phyloP scores from a whole-genome alignment of 2,113 vertebrate species.

The Tragulus kanchil region DNA sequence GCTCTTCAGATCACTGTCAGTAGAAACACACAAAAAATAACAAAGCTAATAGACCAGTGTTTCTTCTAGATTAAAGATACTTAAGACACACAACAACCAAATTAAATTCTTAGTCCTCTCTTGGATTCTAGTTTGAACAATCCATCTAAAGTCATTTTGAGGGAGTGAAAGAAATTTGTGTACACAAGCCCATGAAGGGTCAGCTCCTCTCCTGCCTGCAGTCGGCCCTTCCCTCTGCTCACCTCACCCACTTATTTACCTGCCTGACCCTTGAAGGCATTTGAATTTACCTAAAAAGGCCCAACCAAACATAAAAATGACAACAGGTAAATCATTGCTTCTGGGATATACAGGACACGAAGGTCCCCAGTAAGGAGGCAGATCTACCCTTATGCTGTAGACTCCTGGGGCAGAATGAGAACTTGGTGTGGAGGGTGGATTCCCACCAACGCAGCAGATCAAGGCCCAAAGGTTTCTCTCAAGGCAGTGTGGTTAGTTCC shows the following conservation, averaged over 20 bases:
- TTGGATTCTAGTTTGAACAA: not conserved
- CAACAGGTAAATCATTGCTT: not conserved
- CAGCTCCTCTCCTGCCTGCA: not conserved
- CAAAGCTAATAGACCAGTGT: not conserved
- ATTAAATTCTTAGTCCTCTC: not conserved
- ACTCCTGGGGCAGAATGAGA: not conserved
- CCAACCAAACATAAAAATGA: not conserved
- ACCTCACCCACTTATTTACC: not conserved
- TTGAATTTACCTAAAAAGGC: not conserved
- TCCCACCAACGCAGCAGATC: not conserved
- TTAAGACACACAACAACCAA: not conserved
- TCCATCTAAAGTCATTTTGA: not conserved
- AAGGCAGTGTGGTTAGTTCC: not conserved
- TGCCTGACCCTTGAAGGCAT: not conserved
- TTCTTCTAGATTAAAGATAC: not conserved
- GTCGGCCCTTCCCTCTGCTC: not conserved
- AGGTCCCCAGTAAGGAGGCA: not conserved
- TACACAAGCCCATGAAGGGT: not conserved
- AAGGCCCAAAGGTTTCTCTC: not conserved
- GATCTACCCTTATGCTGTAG: not conserved
- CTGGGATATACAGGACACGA: not conserved
- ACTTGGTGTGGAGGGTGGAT: not conserved
- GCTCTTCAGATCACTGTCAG: not conserved
- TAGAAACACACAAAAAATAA: not conserved
- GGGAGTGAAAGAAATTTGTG: not conserved